phyloP scores from a whole-genome alignment of 2,113 vertebrate genomes.

The Capreolus pygargus region DNA sequence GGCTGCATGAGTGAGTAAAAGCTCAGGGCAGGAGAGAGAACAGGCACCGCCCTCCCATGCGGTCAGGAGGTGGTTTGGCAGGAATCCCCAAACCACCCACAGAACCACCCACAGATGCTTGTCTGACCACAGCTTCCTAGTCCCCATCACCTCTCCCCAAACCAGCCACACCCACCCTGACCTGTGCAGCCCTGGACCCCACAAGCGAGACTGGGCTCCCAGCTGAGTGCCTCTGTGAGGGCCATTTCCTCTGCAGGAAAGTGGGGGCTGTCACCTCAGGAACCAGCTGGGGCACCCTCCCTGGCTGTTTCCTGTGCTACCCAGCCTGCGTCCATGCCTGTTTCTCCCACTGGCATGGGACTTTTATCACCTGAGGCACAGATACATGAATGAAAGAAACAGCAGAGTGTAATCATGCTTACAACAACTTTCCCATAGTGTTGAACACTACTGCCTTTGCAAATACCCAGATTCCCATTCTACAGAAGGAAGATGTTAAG shows the following conservation, averaged over 20 bases:
- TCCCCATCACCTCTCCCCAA: background rate
- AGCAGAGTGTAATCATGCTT: background rate
- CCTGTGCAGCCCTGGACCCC: background rate
- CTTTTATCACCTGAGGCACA: background rate
- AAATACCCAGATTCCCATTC: background rate
- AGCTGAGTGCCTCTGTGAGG: background rate
- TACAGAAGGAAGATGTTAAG: background rate
- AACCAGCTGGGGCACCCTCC: background rate
- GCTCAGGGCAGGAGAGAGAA: background rate
- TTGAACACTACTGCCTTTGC: background rate
- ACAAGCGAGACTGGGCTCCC: fast-evolving
- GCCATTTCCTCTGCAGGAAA: background rate
- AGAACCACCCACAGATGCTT: background rate
- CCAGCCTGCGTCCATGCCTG: background rate
- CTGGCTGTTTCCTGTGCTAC: background rate
- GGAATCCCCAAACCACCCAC: background rate
- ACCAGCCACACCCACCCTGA: background rate
- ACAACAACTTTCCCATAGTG: background rate
- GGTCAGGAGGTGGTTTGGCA: background rate
- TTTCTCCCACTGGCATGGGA: background rate
- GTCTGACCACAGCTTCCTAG: background rate
- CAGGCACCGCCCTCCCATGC: background rate
- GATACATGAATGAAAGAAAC: background rate
- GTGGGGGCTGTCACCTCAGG: background rate
- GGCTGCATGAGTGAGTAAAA: background rate